These are phyloP conservation scores for Calcarius lapponicus DNA, from an alignment of 2,797 vertebrate species.

Conservation along the genomic window DNA sequence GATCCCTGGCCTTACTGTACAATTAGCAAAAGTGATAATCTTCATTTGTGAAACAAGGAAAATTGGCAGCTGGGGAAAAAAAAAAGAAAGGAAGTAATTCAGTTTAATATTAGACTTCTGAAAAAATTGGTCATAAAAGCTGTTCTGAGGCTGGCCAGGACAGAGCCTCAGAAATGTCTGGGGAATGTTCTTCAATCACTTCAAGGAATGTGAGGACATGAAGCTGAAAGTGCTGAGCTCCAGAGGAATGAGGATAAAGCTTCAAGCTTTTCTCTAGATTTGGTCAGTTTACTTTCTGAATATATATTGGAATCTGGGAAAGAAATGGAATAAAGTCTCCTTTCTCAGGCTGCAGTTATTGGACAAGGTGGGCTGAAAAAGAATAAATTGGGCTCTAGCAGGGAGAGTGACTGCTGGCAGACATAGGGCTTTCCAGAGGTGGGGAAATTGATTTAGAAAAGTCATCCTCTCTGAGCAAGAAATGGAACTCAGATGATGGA, in stretches of 20 bases:
- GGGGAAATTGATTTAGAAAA: background rate
- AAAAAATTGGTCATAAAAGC: slow-evolving; percentile 52
- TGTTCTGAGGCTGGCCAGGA: background rate
- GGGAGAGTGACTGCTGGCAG: slow-evolving; percentile 40
- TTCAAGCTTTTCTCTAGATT: slow-evolving; percentile 60
- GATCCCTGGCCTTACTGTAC: slow-evolving; percentile 33
- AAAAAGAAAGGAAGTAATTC: slow-evolving; percentile 55
- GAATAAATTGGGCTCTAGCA: background rate
- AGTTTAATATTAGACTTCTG: slow-evolving; percentile 43
- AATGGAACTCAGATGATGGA: background rate
- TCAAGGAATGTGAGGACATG: slow-evolving; percentile 62
- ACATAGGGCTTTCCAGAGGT: background rate
- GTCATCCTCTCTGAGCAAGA: background rate
- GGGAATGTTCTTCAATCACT: slow-evolving; percentile 56
- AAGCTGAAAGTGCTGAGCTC: slow-evolving; percentile 64
- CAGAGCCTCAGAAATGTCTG: slow-evolving; percentile 40
- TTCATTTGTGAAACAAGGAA: slow-evolving; percentile 49
- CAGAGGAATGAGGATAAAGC: slow-evolving; percentile 48
- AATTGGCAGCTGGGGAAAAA: slow-evolving; percentile 57
- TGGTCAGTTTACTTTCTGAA: slow-evolving; percentile 47
- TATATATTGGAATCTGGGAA: slow-evolving; percentile 12
- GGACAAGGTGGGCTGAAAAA: background rate
- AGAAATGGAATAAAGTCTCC: background rate
- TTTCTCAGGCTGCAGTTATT: slow-evolving; percentile 22
- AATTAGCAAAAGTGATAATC: slow-evolving; percentile 65